Evolutionary conservation across 1,140 invertebrate species (phyloP).

Genomic region (Magallana ariakensis): DNA sequence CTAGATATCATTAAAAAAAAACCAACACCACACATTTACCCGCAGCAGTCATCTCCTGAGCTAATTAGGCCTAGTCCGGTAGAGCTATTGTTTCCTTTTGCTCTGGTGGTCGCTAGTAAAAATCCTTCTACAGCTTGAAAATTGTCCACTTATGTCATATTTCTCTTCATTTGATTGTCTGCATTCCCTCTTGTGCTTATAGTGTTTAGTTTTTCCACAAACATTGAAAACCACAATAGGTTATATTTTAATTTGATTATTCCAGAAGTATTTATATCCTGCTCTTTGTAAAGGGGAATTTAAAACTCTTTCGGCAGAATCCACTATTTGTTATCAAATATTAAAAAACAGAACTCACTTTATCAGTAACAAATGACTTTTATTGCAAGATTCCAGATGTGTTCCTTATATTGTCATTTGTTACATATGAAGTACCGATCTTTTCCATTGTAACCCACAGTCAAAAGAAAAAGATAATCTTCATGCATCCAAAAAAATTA

Average conservation of each 20-base stretch:
- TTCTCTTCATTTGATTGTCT: not conserved
- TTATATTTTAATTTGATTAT: no score
- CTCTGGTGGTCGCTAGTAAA: not conserved
- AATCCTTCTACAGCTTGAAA: not conserved
- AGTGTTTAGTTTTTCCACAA: no score
- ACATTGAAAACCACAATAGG: no score
- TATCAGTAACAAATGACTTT: constrained; percentile 34
- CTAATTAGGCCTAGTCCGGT: not conserved
- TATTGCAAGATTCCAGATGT: constrained; percentile 28
- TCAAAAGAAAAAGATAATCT: constrained; percentile 6
- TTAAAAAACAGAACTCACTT: constrained; percentile 24
- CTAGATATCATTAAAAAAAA: constrained; percentile 34
- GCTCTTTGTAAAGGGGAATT: not conserved
- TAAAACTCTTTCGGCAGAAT: not conserved
- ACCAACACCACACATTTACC: constrained; percentile 33
- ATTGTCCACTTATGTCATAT: not conserved
- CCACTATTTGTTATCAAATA: not conserved
- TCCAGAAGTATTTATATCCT: no score
- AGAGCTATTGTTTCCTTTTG: not conserved
- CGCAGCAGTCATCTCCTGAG: not conserved
- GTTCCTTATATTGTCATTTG: not conserved
- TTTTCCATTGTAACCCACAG: constrained; percentile 6
- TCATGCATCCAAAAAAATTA: constrained; percentile 21
- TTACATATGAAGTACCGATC: constrained; percentile 19
- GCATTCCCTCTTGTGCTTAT: not conserved